These are phyloP conservation scores for Erithacus rubecula DNA, from an alignment of 2,797 vertebrate genomes.

Conservation along the genomic window DNA sequence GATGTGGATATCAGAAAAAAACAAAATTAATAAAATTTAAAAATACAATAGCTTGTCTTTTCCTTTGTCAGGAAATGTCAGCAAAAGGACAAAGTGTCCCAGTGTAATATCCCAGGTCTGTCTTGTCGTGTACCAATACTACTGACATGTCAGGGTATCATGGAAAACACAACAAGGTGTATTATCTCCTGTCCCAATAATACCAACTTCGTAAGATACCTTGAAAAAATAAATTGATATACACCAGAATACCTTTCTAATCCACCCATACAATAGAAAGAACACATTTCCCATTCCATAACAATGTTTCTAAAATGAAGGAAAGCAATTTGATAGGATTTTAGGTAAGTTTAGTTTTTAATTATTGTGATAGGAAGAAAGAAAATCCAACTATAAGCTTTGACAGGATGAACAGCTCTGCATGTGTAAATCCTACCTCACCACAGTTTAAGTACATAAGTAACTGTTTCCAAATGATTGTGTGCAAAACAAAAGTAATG, in stretches of 20 bases:
- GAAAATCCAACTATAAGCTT: not conserved
- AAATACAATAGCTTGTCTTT: not conserved
- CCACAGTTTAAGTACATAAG: not conserved
- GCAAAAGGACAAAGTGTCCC: not conserved
- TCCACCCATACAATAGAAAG: not conserved
- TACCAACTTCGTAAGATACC: not conserved
- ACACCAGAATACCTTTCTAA: not conserved
- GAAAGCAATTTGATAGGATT: not conserved
- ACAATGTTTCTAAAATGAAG: not conserved
- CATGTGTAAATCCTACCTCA: not conserved
- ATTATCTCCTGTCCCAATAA: not conserved
- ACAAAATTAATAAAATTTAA: not conserved
- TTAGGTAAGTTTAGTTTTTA: not conserved
- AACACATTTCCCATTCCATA: not conserved
- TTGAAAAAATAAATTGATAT: not conserved
- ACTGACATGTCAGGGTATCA: not conserved
- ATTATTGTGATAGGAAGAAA: not conserved
- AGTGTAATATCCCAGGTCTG: not conserved
- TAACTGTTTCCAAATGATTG: not conserved
- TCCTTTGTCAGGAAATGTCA: not conserved
- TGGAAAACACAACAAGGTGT: not conserved
- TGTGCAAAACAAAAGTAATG: not conserved
- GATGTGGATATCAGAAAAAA: not conserved
- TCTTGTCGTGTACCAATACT: not conserved
- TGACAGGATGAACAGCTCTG: not conserved